phyloP scores from a whole-genome alignment of 2,888 invertebrate species.

The Nebria brevicollis region DNA sequence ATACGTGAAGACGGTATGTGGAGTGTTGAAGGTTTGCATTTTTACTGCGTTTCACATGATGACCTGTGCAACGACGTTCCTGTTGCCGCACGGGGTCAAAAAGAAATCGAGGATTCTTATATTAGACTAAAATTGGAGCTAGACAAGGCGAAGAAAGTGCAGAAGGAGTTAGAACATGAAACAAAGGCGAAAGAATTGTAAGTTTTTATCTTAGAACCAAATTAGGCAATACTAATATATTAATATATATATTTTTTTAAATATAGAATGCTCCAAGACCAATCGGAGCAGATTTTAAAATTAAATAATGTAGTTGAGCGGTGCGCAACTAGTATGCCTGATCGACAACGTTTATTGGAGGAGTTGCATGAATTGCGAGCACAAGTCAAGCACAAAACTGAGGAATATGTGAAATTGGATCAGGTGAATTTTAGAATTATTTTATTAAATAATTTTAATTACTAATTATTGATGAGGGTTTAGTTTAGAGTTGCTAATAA shows the following conservation, averaged over 20 bases:
- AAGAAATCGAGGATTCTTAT: neutral
- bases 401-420: conserved; percentile 23
- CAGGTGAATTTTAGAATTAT: conserved; percentile 16
- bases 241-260: neutral
- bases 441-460: too few relatives aligned
- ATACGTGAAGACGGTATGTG: conserved; percentile 60
- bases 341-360: conserved; percentile 34
- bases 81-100: conserved; percentile 3
- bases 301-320: conserved; percentile 37
- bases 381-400: conserved; percentile 26
- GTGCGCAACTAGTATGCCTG: conserved; percentile 30
- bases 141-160: neutral
- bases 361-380: conserved; percentile 31
- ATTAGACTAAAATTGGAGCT: neutral
- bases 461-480: too few relatives aligned
- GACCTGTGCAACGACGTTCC: conserved; percentile 55
- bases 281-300: conserved; percentile 34
- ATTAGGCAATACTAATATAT: neutral
- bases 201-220: neutral
- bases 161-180: neutral
- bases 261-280: conserved; percentile 19
- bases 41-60: conserved; percentile 61
- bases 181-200: neutral
- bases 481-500: too few relatives aligned
- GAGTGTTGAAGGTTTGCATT: conserved; percentile 60